Base-by-base conservation (phyloP, 2,888 invertebrate species). In the Tribolium freemani region DNA sequence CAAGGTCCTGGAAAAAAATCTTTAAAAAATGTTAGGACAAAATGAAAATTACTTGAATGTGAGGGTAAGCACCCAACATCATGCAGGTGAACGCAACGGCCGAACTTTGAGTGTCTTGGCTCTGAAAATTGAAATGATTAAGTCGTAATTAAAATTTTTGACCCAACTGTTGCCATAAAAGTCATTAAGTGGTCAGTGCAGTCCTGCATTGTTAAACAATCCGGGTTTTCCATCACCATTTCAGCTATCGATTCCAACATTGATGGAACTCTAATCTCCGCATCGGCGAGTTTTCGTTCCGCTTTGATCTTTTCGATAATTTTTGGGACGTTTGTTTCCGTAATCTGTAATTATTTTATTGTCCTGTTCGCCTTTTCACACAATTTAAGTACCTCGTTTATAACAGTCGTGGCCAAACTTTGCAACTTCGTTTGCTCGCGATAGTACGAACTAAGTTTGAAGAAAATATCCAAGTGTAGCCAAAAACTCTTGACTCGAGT, bases 31-130 rank as follows among this genome's bases (percentile, higher is more conserved):
- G 8, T 38, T 38, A 38, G 8, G 8, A 9, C 5, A 38, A 38
- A n/a, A 1, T 38, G 8, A 38, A 8, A 38, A 10, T 26, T 38
- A 45, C 66, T n/a, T 66, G 67, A 6, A 51, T 67, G n/a, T 67
- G 9, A 4, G 50, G 56, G 11, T 69, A 30, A 9, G 38, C 48
- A 13, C 56, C 69, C 16, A 69, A 44, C 69, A 69, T 69, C 60
- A 69, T 50, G 9, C 10, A 53, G 1, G 69, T 69, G 26, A 69
- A 69, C 0, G 38, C 69, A n/a, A 69, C 50, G 4, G 69, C 58
- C 9, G 69, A 69, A 20, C 69, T 60, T 50, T 69, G 60, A 6
- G 69, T 69, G 11, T 69, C 69, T 46, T 69, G 69, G 21, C 69
- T 60, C 69, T 69, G 11, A 5, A 67, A 67, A 11, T 16, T 51